Base-by-base conservation (phyloP, 2,113 vertebrate genomes). In the Siniperca knerii region DNA sequence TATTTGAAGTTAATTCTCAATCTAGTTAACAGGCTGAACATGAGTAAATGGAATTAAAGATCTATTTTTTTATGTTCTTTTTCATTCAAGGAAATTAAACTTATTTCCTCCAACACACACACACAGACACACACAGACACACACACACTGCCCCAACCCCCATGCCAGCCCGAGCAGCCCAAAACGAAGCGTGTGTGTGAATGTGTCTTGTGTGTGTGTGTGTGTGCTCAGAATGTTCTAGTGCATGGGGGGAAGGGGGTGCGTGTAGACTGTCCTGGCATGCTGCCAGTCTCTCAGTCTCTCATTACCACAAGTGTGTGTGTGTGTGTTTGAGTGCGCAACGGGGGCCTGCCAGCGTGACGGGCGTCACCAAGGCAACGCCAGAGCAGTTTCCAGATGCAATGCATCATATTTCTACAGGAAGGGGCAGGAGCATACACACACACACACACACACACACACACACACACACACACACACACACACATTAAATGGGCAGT, bases 281-380 rank as follows among this genome's bases (percentile, higher is more conserved):
- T 71, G n/a, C 85, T 87, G 94, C 95, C 96, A 96, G 90, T 90
- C 90, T 90, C 88, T 89, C 65, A 6, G 86, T 92, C 88, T 94
- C 92, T 91, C 91, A 94, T 94, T 95, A 94, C 92, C 84, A 75
- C 75, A 29, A 29, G 29, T 83, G 80, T 89, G 92, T 86, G 78
- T 73, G 57, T 77, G 85, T 68, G 87, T 73, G 75, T 76, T 33
- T 44, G 61, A 78, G 75, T 79, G 23, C 67, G 12, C 82, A 81
- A 80, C 48, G 42, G 87, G 81, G 85, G 82, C 61, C 87, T 80
- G 66, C 84, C 44, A 42, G 89, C 76, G 55, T 93, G 57, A 85
- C 81, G 90, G 83, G 93, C 90, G 94, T 95, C 37, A 21, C 95
- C 93, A 91, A 93, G 94, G 95, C 89, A 96, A 93, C 90, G 50